phyloP scores from a whole-genome alignment of 2,888 invertebrate genomes.

The Carterocephalus palaemon region DNA sequence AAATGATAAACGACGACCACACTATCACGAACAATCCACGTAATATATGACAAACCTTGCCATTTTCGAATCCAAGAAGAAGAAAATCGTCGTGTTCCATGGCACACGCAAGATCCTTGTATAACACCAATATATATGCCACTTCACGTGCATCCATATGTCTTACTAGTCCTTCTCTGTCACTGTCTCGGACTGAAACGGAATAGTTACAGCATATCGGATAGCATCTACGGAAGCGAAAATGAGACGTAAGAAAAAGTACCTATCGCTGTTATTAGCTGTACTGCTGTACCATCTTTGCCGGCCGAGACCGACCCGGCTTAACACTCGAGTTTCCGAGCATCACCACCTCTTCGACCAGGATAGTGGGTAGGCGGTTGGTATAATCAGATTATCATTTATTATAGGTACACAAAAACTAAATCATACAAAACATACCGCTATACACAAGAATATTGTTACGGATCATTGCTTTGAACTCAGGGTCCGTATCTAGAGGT shows the following conservation, averaged over 20 bases:
- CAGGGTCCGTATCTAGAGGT: conserved; percentile 11
- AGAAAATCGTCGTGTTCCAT: conserved; percentile 46
- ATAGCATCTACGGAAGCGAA: too few relatives aligned
- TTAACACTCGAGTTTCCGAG: too few relatives aligned
- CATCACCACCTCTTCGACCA: too few relatives aligned
- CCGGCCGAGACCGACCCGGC: too few relatives aligned
- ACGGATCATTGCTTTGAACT: conserved; percentile 34
- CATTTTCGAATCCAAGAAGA: conserved; percentile 48
- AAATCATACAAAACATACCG: conserved; percentile 35
- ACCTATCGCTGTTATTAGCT: too few relatives aligned
- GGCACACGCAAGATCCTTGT: conserved; percentile 41
- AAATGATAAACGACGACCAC: too few relatives aligned
- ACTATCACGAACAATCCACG: too few relatives aligned
- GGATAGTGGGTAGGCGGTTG: too few relatives aligned
- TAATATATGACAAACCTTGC: conserved; percentile 50
- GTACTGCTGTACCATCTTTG: too few relatives aligned
- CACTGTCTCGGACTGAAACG: conserved; percentile 34
- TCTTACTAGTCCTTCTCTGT: conserved; percentile 9
- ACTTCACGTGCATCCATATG: not conserved
- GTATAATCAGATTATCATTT: not conserved
- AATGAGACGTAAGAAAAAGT: too few relatives aligned
- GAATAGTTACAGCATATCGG: not conserved
- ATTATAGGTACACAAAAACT: too few relatives aligned
- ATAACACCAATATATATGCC: conserved; percentile 35
- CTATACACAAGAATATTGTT: conserved; percentile 36